Evolutionary conservation across 2,797 vertebrate genomes (phyloP).

Genomic region (Lagocephalus sceleratus): DNA sequence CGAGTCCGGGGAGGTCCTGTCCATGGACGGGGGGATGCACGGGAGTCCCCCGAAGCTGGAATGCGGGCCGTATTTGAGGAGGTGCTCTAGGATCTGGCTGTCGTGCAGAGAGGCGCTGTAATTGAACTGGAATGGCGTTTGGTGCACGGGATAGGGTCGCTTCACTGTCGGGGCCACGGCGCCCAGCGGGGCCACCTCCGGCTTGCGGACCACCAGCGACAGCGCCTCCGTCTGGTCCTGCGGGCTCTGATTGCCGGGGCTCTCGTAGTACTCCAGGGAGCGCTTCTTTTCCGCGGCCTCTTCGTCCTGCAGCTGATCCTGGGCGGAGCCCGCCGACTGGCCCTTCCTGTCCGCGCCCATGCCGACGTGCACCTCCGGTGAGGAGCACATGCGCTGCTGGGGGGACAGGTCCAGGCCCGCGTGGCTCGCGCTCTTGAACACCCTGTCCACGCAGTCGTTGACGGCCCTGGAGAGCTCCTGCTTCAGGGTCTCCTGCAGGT

Average conservation of each 20-base stretch:
- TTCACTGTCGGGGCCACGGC: slow-evolving; percentile 69
- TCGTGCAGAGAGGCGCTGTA: slow-evolving; percentile 75
- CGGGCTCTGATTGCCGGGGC: slow-evolving; percentile 60
- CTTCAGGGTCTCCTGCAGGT: slow-evolving; percentile 82
- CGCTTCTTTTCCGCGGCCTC: slow-evolving; percentile 53
- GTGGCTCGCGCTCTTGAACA: slow-evolving; percentile 78
- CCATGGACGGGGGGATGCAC: slow-evolving; percentile 65
- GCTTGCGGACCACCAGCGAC: slow-evolving; percentile 74
- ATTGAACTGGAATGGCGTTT: slow-evolving; percentile 71
- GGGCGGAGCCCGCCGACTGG: slow-evolving; percentile 40
- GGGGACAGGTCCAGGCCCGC: slow-evolving; percentile 61
- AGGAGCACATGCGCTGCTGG: slow-evolving; percentile 54
- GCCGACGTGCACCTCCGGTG: slow-evolving; percentile 47
- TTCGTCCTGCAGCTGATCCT: slow-evolving; percentile 59
- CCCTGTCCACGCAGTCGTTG: slow-evolving; percentile 82
- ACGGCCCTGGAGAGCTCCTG: slow-evolving; percentile 82
- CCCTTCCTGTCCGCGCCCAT: slow-evolving; percentile 56
- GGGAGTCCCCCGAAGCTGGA: slow-evolving; percentile 65
- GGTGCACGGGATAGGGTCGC: slow-evolving; percentile 73
- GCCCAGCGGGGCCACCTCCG: slow-evolving; percentile 57
- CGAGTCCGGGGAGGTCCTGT: slow-evolving; percentile 72
- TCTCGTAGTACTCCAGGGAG: slow-evolving; percentile 71
- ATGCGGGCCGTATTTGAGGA: slow-evolving; percentile 76
- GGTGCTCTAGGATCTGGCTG: slow-evolving; percentile 81
- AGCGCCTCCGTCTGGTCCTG: slow-evolving; percentile 74